Evolutionary conservation across 2,113 vertebrate species (phyloP), one percentile per base, ranked within the genome.

Genomic region (Poeciliopsis retropinna): DNA sequence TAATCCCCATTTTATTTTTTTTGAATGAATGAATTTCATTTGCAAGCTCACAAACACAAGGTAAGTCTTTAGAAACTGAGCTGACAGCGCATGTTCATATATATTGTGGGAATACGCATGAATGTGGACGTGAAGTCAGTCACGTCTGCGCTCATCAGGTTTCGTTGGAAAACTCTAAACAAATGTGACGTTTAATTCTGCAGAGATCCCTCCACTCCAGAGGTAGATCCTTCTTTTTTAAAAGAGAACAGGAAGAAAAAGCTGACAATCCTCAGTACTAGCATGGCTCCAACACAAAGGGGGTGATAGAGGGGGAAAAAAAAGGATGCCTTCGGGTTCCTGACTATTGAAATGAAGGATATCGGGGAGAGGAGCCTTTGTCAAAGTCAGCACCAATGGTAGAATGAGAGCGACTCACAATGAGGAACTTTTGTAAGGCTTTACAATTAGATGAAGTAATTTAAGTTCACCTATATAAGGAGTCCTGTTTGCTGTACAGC

Each of bases 1-100:
- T 89, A 90, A 91, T 89, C 88, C 75, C 34, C 61, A 34, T 73
- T 86, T 86, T 87, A 31, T 67, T 82, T 67, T 39, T 70, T 62
- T 72, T 72, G 34, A 37, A 37, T 74, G 62, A 87, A 85, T 82
- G 75, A 63, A 66, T 85, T 54, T 62, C 37, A 73, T 79, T 90
- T 65, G 31, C 67, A 75, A 80, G 66, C 81, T 70, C 75, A 64
- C 76, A 89, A 76, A 88, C 70, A 83, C 41, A 70, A 51, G 68
- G 41, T 25, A 41, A 71, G 75, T 82, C 62, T 79, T 86, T 72
- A 60, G 60, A 87, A 75, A 77, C 13, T 27, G 19, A 77, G 74
- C 70, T 82, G 77, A 79, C 63, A 66, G 65, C 57, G 70, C n/a
- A 17, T 32, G 72, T 51, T 70, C 60, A 67, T 69, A 74, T 69